phyloP scores from a whole-genome alignment of 2,797 vertebrate species.

The Pelochelys cantorii region DNA sequence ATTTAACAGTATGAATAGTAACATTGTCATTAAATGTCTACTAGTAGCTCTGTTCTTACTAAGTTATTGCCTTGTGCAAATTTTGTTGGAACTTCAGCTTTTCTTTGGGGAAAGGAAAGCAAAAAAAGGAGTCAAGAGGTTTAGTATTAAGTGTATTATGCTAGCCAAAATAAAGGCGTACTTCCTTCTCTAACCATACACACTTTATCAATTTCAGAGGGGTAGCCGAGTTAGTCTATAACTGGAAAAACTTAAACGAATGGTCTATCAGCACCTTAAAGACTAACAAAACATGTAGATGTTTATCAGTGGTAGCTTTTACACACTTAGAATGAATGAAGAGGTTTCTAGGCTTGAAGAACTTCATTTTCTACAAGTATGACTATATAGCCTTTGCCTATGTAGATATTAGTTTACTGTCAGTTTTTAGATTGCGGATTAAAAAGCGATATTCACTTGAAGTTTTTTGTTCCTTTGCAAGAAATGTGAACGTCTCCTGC shows the following conservation, averaged over 20 bases:
- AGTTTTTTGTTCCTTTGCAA: constrained; percentile 73
- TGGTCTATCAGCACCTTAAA: no score
- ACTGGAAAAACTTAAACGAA: no score
- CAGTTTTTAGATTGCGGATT: not conserved
- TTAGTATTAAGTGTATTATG: not conserved
- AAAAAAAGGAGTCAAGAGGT: not conserved
- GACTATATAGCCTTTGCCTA: no score
- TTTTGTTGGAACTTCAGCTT: not conserved
- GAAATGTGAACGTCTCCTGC: constrained; percentile 97
- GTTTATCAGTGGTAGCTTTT: not conserved
- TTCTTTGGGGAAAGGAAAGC: not conserved
- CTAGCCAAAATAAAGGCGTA: not conserved
- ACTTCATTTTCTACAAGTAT: not conserved
- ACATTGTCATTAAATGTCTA: not conserved
- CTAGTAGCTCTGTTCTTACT: not conserved
- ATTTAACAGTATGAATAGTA: not conserved
- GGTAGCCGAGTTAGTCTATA: no score
- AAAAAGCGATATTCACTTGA: constrained; percentile 4
- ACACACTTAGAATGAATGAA: not conserved
- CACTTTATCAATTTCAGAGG: not conserved
- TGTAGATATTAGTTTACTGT: not conserved
- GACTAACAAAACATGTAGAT: no score
- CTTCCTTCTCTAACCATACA: not conserved
- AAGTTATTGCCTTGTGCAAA: not conserved
- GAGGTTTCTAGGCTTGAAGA: not conserved